Evolutionary conservation across 1,140 invertebrate species (phyloP), one percentile per base, ranked within the genome.

Genomic region (Drosophila repleta): DNA sequence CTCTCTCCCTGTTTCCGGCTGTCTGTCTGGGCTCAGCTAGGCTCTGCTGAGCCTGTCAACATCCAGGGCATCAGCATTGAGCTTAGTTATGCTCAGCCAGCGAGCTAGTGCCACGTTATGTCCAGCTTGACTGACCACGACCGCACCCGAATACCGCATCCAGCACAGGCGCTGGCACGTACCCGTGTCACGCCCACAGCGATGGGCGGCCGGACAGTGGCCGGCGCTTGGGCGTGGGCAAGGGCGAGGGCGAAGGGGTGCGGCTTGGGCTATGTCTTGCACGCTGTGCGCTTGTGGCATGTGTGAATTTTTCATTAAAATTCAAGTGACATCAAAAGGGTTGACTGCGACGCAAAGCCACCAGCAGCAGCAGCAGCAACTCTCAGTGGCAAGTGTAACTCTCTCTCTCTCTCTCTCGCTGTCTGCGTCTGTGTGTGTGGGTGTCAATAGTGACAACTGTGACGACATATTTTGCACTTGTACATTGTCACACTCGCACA

Each of bases 241-340:
- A n/a, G n/a, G n/a, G n/a, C n/a, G n/a, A n/a, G n/a, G n/a, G n/a
- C n/a, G n/a, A n/a, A n/a, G n/a, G n/a, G n/a, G 24, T 51, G 48
- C 15, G 48, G 45, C 45, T 3, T 20, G 48, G 15, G 43, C 20
- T 65, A 35, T 45, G 72, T 83, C 72, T 79, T 79, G 79, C 81
- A 74, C 76, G 63, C 48, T 70, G 66, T 66, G 55, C 73, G 84
- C 79, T 76, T 88, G 83, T 89, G 83, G 83, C 69, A 88, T 88
- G 84, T 88, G 83, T 88, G 83, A 88, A 88, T 88, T 88, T 88
- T 88, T 88, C 84, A 88, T 88, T 88, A 88, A 88, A 88, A 88
- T 88, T 88, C 83, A 88, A 88, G 83, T 74, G 83, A 88, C 83
- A 88, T 88, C 83, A 88, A 88, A 88, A 88, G 84, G 83, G 84